Conservation (phyloP, 2,888 invertebrate species). For the Melanostoma mellinum region DNA sequence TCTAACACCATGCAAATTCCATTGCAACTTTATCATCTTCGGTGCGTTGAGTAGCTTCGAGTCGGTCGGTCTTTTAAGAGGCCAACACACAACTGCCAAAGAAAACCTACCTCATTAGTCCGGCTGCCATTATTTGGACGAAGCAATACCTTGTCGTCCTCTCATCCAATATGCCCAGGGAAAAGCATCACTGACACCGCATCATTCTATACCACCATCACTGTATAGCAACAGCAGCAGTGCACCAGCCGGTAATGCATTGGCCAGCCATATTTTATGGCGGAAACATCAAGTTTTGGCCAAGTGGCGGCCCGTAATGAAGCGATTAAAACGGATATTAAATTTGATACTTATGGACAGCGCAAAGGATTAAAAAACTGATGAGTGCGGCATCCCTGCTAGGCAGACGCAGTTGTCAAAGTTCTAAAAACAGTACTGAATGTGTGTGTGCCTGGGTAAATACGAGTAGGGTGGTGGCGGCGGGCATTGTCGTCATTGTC, state of each 20-base stretch:
- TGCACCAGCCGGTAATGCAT: constrained; percentile 65
- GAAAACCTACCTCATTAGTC: constrained; percentile 61
- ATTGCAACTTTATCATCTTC: constrained; percentile 45
- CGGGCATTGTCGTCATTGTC: neutral
- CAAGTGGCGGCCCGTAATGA: constrained; percentile 70
- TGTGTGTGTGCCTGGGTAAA: constrained; percentile 22
- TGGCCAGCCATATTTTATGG: constrained; percentile 67
- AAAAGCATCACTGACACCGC: constrained; percentile 54
- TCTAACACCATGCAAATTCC: constrained; percentile 53
- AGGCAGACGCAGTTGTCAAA: constrained; percentile 23
- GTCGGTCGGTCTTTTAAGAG: constrained; percentile 13
- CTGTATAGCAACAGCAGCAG: constrained; percentile 38
- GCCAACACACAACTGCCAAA: constrained; percentile 16
- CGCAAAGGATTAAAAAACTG: constrained; percentile 67
- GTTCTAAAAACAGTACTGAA: neutral
- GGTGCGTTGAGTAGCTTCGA: neutral
- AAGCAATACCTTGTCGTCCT: constrained; percentile 21
- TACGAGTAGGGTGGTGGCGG: neutral
- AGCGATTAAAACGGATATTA: constrained; percentile 72
- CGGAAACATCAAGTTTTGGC: constrained; percentile 65
- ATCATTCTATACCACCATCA: constrained; percentile 20
- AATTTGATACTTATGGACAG: constrained; percentile 72
- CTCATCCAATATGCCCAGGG: constrained; percentile 28
- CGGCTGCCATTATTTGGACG: constrained; percentile 47
- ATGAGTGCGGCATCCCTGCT: constrained; percentile 34